A percentile compares a stretch with the other conserved stretches of the same genome.
Evolutionary conservation across 2,888 invertebrate genomes (phyloP).

Genomic region (Imbricaverruca yamaguchii): DNA sequence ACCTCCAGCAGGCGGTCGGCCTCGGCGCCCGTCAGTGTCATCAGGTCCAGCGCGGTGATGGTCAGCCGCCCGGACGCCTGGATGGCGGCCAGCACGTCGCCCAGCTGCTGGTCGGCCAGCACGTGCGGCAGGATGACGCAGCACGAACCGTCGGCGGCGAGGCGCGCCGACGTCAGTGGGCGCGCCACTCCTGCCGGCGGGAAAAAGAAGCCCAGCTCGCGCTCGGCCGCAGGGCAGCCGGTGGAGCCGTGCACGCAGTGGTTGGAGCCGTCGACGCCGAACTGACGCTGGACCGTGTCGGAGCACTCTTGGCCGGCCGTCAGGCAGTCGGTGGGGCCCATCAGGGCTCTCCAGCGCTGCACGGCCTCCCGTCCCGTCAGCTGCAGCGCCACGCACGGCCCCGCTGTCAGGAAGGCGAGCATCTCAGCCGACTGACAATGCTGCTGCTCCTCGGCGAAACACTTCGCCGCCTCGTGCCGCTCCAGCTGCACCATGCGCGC

Average conservation of each 20-base stretch:
- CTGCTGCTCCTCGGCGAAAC: background rate
- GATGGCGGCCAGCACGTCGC: constrained; percentile 6
- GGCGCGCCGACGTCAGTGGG: background rate
- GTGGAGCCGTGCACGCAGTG: constrained; percentile 3
- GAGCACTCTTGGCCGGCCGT: constrained; percentile 51
- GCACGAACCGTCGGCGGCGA: background rate
- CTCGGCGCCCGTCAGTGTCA: constrained; percentile 67
- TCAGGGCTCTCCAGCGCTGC: constrained; percentile 49
- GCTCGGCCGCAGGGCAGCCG: background rate
- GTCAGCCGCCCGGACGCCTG: constrained; percentile 59
- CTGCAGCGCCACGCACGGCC: constrained; percentile 63
- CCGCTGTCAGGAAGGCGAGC: constrained; percentile 57
- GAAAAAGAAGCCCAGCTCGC: constrained; percentile 8
- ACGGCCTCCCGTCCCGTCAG: constrained; percentile 64
- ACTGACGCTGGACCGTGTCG: constrained; percentile 55
- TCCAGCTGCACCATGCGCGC: constrained; percentile 15
- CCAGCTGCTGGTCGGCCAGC: background rate
- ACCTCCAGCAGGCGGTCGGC: constrained; percentile 89
- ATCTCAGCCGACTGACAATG: background rate
- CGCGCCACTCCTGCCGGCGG: background rate
- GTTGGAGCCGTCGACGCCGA: constrained; percentile 50
- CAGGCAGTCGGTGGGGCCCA: constrained; percentile 56
- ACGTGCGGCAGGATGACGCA: constrained; percentile 22
- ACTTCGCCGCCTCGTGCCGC: background rate
- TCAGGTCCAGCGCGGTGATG: constrained; percentile 71